Base-by-base conservation (phyloP, 2,113 vertebrate genomes). In the Columba janthina region DNA sequence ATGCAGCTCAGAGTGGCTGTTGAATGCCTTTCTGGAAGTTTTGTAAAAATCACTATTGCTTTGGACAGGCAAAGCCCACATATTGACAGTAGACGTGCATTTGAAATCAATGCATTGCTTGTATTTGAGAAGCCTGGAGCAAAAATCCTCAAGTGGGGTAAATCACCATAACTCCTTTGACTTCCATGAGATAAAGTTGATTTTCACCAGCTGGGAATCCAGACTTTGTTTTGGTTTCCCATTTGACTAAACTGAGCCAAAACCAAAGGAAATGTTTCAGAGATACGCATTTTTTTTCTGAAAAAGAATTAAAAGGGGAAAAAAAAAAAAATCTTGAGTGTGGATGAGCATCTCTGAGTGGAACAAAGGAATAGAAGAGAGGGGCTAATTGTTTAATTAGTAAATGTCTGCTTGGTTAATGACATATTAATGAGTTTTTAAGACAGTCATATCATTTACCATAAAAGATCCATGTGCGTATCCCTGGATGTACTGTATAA, bases 341-440 rank as follows among this genome's bases (percentile, higher is more conserved):
- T 96, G 96, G 95, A 97, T 94, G 94, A 98, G 90, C 93, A 95
- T 97, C 97, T 98, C 90, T 96, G 97, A 96, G 92, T 97, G 97
- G 96, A 98, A 98, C 98, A 98, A 98, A 98, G 96, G 95, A 98
- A 98, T 97, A 97, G 89, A 96, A 98, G 96, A 98, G 98, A 98
- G 97, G 97, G 97, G 97, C 98, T 98, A 98, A 98, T 98, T 98
- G 98, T 98, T 98, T 98, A 98, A 98, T 98, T 98, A 98, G 98
- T 98, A 98, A 98, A 98, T 98, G 98, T 98, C 98, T 98, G 97
- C 98, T 98, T 98, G 98, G 98, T 98, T 98, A 98, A 98, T 98
- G 98, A 98, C 98, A 98, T 98, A 98, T 98, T 98, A 98, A 98
- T 98, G 98, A 98, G 98, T 98, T 98, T 98, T 98, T 98, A 98